phyloP scores from a whole-genome alignment of 2,888 invertebrate genomes.

The Allygus modestus region DNA sequence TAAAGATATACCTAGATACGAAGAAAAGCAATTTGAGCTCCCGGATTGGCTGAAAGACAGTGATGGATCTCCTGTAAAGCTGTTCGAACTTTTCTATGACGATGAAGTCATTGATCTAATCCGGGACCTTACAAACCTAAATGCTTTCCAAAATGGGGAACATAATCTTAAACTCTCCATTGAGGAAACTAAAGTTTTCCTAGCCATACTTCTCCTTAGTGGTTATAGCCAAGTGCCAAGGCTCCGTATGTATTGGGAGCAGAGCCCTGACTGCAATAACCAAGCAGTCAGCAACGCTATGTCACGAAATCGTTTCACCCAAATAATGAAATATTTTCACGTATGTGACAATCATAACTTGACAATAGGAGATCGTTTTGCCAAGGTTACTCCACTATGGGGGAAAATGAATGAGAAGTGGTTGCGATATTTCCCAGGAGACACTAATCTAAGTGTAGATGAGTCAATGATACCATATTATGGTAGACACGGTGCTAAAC shows the following conservation, averaged over 20 bases:
- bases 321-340: constrained; percentile 55
- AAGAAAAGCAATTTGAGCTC: constrained; percentile 44
- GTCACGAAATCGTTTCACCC: not conserved
- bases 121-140: not conserved
- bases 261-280: constrained; percentile 58
- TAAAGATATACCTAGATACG: not conserved
- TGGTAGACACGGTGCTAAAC: constrained; percentile 51
- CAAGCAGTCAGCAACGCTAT: constrained; percentile 42
- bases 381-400: constrained; percentile 61
- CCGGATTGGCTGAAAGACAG: constrained; percentile 52
- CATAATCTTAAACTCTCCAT: constrained; percentile 20
- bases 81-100: constrained; percentile 48
- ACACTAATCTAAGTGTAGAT: constrained; percentile 23
- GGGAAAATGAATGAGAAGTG: constrained; percentile 64
- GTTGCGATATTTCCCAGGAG: constrained; percentile 16
- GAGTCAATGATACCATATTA: constrained; percentile 48
- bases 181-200: constrained; percentile 42
- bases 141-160: constrained; percentile 35
- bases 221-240: constrained; percentile 48
- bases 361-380: constrained; percentile 64
- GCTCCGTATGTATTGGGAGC: constrained; percentile 58
- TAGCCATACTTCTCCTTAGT: constrained; percentile 31
- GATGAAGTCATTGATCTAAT: constrained; percentile 32
- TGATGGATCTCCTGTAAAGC: constrained; percentile 55
- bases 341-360: constrained; percentile 58